These are phyloP conservation scores for Crotalus tigris DNA, from an alignment of 2,113 vertebrate species.

Conservation along the genomic window DNA sequence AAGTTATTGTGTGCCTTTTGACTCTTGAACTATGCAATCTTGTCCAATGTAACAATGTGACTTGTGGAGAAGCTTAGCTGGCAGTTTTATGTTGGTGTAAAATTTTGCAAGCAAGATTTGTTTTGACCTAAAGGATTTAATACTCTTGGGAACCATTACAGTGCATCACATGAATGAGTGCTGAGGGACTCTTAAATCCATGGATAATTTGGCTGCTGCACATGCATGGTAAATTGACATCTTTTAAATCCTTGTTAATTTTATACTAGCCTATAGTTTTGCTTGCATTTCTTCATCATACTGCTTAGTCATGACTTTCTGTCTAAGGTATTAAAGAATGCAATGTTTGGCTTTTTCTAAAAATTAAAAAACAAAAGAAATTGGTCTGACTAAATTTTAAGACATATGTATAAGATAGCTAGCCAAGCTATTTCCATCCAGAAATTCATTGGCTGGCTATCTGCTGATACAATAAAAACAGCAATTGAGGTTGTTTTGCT, in stretches of 20 bases:
- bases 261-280: conserved; percentile 20
- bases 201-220: conserved; percentile 59
- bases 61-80: conserved; percentile 2
- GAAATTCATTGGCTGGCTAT: too few relatives aligned
- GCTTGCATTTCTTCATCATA: conserved; percentile 52
- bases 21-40: conserved; percentile 4
- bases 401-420: background rate
- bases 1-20: background rate
- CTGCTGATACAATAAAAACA: too few relatives aligned
- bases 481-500: too few relatives aligned
- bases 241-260: conserved; percentile 56
- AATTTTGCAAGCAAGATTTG: conserved; percentile 53
- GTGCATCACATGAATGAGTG: conserved; percentile 58
- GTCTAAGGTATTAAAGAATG: background rate
- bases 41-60: background rate
- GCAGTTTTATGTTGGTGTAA: conserved; percentile 44
- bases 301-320: conserved; percentile 28
- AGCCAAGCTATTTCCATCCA: too few relatives aligned
- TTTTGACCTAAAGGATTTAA: conserved; percentile 58
- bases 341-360: background rate
- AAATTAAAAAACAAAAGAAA: background rate
- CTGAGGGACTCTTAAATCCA: conserved; percentile 61
- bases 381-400: conserved; percentile 3
- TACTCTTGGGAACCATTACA: conserved; percentile 56
- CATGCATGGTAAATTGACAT: conserved; percentile 53